phyloP scores from a whole-genome alignment of 2,113 vertebrate species.

The Clarias macrocephalus region DNA sequence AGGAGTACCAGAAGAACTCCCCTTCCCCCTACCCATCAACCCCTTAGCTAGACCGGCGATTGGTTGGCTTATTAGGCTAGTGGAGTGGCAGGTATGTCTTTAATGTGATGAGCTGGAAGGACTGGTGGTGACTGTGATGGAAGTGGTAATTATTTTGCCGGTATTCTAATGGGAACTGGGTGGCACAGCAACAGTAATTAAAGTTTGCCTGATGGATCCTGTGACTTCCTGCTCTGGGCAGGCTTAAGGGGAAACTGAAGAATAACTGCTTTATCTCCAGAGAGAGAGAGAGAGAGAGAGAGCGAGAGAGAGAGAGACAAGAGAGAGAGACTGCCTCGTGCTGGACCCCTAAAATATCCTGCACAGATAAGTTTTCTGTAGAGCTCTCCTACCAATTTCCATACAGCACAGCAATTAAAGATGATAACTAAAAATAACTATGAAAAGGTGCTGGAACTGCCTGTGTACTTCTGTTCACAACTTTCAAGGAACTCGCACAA shows the following conservation, averaged over 20 bases:
- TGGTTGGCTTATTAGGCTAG: constrained; percentile 47
- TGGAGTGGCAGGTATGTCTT: constrained; percentile 62
- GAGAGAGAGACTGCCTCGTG: constrained; percentile 11
- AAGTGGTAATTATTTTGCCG: constrained; percentile 73
- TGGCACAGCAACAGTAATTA: constrained; percentile 72
- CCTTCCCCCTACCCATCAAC: constrained; percentile 29
- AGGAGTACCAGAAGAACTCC: constrained; percentile 28
- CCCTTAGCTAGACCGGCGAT: constrained; percentile 37
- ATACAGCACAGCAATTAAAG: constrained; percentile 27
- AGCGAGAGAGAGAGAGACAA: constrained; percentile 22
- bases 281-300: neutral
- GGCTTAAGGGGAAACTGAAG: constrained; percentile 38
- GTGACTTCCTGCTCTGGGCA: constrained; percentile 68
- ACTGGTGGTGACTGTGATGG: constrained; percentile 61
- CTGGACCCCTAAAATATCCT: constrained; percentile 26
- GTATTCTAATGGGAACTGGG: constrained; percentile 65
- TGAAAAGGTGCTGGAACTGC: constrained; percentile 1
- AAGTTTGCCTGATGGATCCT: constrained; percentile 67
- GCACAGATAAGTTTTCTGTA: constrained; percentile 34
- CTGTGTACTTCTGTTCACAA: neutral
- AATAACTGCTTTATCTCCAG: constrained; percentile 42
- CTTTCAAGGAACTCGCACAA: constrained; percentile 11
- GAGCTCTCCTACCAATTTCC: constrained; percentile 16
- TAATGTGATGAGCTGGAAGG: constrained; percentile 69
- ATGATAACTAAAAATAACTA: constrained; percentile 31